A percentile compares a stretch with the other conserved stretches of the same genome.
These are phyloP conservation scores for Ormyrus pomaceus DNA, from an alignment of 2,888 invertebrate species.

Conservation along the genomic window DNA sequence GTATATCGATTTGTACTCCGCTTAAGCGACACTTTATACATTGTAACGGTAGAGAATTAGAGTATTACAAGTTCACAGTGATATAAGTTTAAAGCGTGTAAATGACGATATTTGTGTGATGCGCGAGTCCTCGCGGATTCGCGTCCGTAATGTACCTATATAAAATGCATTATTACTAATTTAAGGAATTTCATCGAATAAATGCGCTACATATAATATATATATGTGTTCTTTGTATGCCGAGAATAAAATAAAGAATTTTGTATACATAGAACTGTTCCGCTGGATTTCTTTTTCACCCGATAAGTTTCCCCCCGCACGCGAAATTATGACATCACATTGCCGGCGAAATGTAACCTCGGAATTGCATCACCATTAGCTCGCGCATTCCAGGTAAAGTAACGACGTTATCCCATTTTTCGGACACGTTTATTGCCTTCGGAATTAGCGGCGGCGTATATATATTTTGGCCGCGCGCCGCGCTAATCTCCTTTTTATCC, in stretches of 20 bases:
- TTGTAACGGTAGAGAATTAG: slow-evolving; percentile 12
- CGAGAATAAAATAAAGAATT: slow-evolving; percentile 41
- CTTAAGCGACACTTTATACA: not conserved
- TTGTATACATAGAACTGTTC: not conserved
- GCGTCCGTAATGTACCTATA: slow-evolving; percentile 27
- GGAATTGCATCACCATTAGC: slow-evolving; percentile 20
- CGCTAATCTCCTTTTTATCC: too few species aligned
- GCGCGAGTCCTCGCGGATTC: slow-evolving; percentile 31
- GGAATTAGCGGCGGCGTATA: not conserved
- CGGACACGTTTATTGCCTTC: slow-evolving; percentile 1
- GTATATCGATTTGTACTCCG: too few species aligned
- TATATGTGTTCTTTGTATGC: slow-evolving; percentile 25
- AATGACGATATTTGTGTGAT: slow-evolving; percentile 40
- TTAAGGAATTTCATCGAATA: slow-evolving; percentile 19
- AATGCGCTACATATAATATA: slow-evolving; percentile 8
- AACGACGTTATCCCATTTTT: slow-evolving; percentile 20
- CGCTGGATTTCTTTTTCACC: not conserved
- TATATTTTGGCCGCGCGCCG: not conserved
- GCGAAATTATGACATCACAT: slow-evolving; percentile 40
- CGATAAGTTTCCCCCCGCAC: slow-evolving; percentile 15
- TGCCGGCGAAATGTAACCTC: slow-evolving; percentile 14
- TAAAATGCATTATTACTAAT: slow-evolving; percentile 43
- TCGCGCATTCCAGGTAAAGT: slow-evolving; percentile 16
- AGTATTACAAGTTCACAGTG: slow-evolving; percentile 51
- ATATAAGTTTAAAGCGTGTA: slow-evolving; percentile 53